These are phyloP conservation scores for Eurytoma californica DNA, from an alignment of 2,888 invertebrate species.

Conservation along the genomic window DNA sequence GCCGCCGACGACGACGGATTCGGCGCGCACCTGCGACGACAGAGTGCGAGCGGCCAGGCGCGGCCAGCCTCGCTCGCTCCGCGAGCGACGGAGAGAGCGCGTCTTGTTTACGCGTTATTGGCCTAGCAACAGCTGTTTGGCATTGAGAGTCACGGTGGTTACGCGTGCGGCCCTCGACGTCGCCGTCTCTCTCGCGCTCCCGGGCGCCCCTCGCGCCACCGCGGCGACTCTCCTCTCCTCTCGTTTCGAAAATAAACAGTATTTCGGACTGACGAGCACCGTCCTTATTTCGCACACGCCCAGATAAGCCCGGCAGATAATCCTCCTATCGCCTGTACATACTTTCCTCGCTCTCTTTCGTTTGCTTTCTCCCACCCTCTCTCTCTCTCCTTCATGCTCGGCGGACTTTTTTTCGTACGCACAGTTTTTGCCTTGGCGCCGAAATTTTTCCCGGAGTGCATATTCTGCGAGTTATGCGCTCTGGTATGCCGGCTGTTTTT, in stretches of 20 bases:
- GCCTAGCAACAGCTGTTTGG: conserved; percentile 70
- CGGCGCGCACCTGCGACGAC: too few species aligned
- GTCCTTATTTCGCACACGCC: background rate
- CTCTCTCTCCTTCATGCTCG: too few species aligned
- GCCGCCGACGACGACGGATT: too few species aligned
- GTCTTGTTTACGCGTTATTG: conserved; percentile 66
- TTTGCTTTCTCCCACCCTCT: conserved; percentile 48
- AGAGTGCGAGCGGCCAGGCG: background rate
- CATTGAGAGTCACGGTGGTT: conserved; percentile 59
- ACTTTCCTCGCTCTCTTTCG: conserved; percentile 3
- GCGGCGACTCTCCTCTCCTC: background rate
- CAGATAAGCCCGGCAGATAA: background rate
- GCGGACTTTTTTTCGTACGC: too few species aligned
- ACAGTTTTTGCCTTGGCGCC: too few species aligned
- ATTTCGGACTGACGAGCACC: background rate
- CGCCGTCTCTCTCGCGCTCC: conserved; percentile 1
- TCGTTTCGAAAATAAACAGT: conserved; percentile 27
- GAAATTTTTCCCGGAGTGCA: too few species aligned
- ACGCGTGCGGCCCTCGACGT: conserved; percentile 39
- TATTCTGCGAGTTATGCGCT: too few species aligned
- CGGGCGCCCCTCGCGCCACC: background rate
- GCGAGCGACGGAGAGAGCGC: conserved; percentile 29
- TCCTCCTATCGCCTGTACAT: background rate
- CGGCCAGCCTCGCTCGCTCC: background rate
- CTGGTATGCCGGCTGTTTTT: too few species aligned